These are phyloP conservation scores for Lithophane ornitopus DNA, from an alignment of 2,888 invertebrate species.

Conservation along the genomic window DNA sequence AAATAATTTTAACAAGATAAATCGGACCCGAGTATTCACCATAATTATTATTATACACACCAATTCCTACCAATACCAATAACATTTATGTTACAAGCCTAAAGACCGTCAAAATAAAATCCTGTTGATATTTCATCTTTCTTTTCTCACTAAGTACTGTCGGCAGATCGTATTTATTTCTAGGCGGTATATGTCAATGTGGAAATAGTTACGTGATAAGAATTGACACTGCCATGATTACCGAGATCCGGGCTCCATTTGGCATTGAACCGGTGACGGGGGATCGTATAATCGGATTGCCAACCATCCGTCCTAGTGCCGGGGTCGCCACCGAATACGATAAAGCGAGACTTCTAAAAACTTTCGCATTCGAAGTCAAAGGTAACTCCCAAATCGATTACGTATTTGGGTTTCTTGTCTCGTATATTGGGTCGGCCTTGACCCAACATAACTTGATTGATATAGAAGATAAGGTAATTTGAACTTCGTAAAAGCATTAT, in stretches of 20 bases:
- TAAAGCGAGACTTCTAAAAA: constrained; percentile 47
- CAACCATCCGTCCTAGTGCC: constrained; percentile 64
- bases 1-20: too few species aligned
- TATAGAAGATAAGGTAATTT: constrained; percentile 38
- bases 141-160: constrained; percentile 15
- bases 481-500: constrained; percentile 22
- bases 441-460: constrained; percentile 34
- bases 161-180: constrained; percentile 26
- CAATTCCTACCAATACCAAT: too few species aligned
- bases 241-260: constrained; percentile 69
- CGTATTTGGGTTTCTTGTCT: constrained; percentile 31
- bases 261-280: constrained; percentile 68
- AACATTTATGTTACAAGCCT: constrained; percentile 10
- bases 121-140: constrained; percentile 6
- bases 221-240: constrained; percentile 73
- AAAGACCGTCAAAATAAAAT: constrained; percentile 15
- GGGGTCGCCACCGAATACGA: constrained; percentile 51
- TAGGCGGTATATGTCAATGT: constrained; percentile 32
- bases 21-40: too few species aligned
- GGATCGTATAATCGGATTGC: constrained; percentile 76
- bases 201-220: constrained; percentile 61
- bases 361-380: constrained; percentile 39
- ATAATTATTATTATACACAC: too few species aligned
- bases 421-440: constrained; percentile 22
- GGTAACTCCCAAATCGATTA: constrained; percentile 40